Evolutionary conservation across 2,888 invertebrate genomes (phyloP).

Genomic region (Smittia sp.): DNA sequence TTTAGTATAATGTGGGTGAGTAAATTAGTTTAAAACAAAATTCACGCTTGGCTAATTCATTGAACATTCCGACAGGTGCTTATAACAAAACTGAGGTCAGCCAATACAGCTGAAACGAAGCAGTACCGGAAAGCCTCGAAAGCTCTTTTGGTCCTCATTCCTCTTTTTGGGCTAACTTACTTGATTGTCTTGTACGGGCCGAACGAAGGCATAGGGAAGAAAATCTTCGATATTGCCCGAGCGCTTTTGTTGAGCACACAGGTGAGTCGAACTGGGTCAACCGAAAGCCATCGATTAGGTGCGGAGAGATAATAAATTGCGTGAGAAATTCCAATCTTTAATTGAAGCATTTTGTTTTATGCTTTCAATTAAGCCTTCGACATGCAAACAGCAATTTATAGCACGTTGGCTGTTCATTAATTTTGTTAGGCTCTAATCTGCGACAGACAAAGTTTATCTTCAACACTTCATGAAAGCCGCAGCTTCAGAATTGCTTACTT

Average conservation of each 20-base stretch:
- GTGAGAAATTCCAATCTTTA: neutral
- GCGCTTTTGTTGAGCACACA: slow-evolving; percentile 86
- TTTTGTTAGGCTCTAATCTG: no score
- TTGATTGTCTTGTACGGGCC: slow-evolving; percentile 80
- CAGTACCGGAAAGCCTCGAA: slow-evolving; percentile 89
- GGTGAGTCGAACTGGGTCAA: slow-evolving; percentile 56
- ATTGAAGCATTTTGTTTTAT: neutral
- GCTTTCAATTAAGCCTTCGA: no score
- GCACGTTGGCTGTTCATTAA: no score
- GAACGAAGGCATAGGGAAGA: slow-evolving; percentile 68
- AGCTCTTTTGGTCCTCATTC: slow-evolving; percentile 86
- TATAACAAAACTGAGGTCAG: slow-evolving; percentile 87
- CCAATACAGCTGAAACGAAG: slow-evolving; percentile 84
- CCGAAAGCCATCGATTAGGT: no score
- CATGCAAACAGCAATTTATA: no score
- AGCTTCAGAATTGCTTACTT: no score
- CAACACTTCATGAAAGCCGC: no score
- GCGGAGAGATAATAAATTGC: neutral
- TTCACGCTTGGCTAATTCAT: neutral
- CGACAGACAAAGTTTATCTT: no score
- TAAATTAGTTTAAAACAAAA: slow-evolving; percentile 44
- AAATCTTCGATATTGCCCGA: slow-evolving; percentile 72
- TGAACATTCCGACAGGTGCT: slow-evolving; percentile 63
- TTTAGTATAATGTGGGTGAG: slow-evolving; percentile 86
- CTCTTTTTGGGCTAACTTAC: slow-evolving; percentile 88